These are phyloP conservation scores for Stichodactyla mertensii DNA, from an alignment of 64 coral and sea anemone genomes.

Conservation along the genomic window DNA sequence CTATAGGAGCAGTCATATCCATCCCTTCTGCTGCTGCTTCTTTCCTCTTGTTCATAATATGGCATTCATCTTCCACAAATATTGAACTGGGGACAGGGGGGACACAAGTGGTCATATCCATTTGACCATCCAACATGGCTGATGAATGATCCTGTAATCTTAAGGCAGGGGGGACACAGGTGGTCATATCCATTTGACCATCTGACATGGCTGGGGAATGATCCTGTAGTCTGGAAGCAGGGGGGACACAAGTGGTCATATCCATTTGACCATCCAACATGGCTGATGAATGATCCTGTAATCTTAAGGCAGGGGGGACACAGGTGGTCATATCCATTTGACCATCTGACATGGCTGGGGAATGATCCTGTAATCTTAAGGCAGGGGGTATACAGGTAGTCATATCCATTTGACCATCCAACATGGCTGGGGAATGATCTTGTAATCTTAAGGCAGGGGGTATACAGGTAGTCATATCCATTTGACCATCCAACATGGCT, in stretches of 20 bases:
- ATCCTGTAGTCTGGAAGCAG: background rate
- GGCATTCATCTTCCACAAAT: no score
- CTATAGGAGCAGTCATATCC: background rate
- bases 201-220: background rate
- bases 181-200: constrained; percentile 32
- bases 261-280: constrained; percentile 23
- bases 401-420: constrained; percentile 12
- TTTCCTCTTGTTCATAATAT: no score
- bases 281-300: background rate
- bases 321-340: constrained; percentile 39
- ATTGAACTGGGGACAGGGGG: background rate
- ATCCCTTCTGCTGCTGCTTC: background rate
- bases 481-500: background rate
- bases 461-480: constrained; percentile 6
- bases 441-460: background rate
- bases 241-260: constrained; percentile 22
- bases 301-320: background rate
- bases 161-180: background rate
- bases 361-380: background rate
- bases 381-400: constrained; percentile 6
- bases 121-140: background rate
- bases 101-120: constrained; percentile 27
- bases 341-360: background rate
- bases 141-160: background rate
- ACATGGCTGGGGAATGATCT: background rate